A percentile compares a stretch with the other conserved stretches of the same genome.
These are phyloP conservation scores for Nephrotoma appendiculata DNA, from an alignment of 2,888 invertebrate species.

Conservation along the genomic window DNA sequence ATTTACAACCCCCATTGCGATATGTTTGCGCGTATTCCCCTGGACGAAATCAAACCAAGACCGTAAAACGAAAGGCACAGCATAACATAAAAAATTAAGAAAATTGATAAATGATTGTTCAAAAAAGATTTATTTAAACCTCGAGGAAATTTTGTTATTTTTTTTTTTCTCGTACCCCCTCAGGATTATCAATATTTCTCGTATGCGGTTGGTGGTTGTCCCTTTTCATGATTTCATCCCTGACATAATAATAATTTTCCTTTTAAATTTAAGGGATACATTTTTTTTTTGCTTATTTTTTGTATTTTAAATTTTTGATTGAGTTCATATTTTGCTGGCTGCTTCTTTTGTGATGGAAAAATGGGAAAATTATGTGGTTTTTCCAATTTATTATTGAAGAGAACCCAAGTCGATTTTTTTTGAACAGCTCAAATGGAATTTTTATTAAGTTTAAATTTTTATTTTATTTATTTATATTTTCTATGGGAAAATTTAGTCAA, in stretches of 20 bases:
- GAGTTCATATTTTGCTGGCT: not conserved
- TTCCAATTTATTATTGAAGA: not conserved
- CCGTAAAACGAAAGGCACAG: not conserved
- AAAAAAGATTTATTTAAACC: not conserved
- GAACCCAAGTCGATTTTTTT: not conserved
- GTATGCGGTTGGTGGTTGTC: not conserved
- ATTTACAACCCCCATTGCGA: not conserved
- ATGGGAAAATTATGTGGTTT: not conserved
- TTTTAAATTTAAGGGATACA: not conserved
- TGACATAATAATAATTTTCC: not conserved
- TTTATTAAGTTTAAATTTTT: not conserved
- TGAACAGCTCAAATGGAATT: not conserved
- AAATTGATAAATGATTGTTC: not conserved
- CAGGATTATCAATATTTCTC: not conserved
- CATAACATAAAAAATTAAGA: not conserved
- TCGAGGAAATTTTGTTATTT: not conserved
- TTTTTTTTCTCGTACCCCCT: not conserved
- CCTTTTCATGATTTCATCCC: not conserved
- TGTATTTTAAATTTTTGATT: not conserved
- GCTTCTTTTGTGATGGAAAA: not conserved
- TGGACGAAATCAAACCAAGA: not conserved
- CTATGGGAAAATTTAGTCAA: not conserved
- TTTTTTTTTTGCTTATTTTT: not conserved
- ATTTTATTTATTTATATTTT: not conserved
- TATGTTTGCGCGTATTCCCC: not conserved